A percentile compares a stretch with the other conserved stretches of the same genome.
Conservation (phyloP, 92 coral and sea anemone species). For the Isaurus tuberculatus region DNA sequence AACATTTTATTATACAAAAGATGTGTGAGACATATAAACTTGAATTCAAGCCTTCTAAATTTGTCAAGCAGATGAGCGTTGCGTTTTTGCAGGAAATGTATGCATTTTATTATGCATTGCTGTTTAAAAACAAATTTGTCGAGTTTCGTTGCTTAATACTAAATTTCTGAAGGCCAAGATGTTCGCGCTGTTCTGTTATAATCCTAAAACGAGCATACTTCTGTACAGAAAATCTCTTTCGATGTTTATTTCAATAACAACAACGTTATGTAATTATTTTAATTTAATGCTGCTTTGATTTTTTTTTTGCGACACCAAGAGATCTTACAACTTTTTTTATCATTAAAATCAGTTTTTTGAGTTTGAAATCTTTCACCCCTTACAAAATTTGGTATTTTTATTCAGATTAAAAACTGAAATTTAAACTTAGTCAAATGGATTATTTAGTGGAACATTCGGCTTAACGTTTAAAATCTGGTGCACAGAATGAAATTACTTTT, state of each 20-base stretch:
- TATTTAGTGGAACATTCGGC: not conserved
- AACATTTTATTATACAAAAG: constrained; percentile 18
- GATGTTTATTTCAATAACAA: not conserved
- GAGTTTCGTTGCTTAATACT: constrained; percentile 32
- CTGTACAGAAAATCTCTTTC: not conserved
- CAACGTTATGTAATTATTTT: constrained; percentile 1
- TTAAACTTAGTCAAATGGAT: constrained; percentile 18
- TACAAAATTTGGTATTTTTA: constrained; percentile 22
- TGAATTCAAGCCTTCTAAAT: not conserved
- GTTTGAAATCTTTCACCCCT: constrained; percentile 25
- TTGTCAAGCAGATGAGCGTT: not conserved
- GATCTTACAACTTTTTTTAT: too few relatives aligned
- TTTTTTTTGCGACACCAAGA: not conserved
- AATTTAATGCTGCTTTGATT: constrained; percentile 21
- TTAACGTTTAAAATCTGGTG: constrained; percentile 16
- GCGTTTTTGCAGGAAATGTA: constrained; percentile 1
- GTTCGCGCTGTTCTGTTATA: not conserved
- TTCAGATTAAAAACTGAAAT: not conserved
- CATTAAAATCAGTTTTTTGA: constrained; percentile 20
- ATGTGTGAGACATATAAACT: constrained; percentile 1
- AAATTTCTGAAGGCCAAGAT: constrained; percentile 2
- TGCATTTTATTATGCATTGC: constrained; percentile 23
- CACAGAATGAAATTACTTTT: constrained; percentile 20
- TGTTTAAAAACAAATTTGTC: constrained; percentile 21
- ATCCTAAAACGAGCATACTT: not conserved